Evolutionary conservation across 64 coral and sea anemone species (phyloP).

Genomic region (Astreopora myriophthalma): DNA sequence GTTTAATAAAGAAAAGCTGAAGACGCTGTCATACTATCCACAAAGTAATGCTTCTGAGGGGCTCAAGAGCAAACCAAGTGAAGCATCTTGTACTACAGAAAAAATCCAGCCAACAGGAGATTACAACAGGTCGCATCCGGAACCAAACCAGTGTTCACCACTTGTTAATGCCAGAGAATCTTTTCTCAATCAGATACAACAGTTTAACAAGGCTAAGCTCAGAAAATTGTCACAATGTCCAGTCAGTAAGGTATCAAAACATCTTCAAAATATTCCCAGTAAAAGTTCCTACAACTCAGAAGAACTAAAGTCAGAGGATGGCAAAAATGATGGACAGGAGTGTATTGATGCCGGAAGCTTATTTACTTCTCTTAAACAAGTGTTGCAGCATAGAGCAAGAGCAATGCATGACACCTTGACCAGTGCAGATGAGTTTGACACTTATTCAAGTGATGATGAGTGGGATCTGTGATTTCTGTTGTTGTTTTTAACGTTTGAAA

Average conservation of each 20-base stretch:
- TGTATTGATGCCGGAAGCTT: not conserved
- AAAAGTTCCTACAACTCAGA: not conserved
- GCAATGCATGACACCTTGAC: slow-evolving; percentile 12
- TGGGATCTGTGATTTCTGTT: not conserved
- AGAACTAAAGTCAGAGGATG: not conserved
- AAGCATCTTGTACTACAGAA: not conserved
- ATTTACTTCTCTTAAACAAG: not conserved
- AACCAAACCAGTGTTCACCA: not conserved
- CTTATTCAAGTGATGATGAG: not conserved
- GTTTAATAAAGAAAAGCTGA: not conserved
- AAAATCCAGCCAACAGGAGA: not conserved
- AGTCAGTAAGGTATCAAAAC: not conserved
- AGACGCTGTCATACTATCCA: not conserved
- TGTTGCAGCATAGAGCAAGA: not conserved
- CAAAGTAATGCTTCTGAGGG: not conserved
- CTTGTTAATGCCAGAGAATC: not conserved
- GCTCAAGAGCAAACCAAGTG: not conserved
- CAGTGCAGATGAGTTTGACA: not conserved
- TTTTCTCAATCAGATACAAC: slow-evolving; percentile 18
- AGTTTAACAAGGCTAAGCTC: slow-evolving; percentile 1
- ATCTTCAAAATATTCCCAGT: not conserved
- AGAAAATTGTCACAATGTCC: not conserved
- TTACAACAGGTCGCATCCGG: not conserved
- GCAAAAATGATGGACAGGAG: not conserved
- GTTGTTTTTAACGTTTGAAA: not conserved